phyloP scores from a whole-genome alignment of 1,140 invertebrate species.

The Dermatophagoides farinae region DNA sequence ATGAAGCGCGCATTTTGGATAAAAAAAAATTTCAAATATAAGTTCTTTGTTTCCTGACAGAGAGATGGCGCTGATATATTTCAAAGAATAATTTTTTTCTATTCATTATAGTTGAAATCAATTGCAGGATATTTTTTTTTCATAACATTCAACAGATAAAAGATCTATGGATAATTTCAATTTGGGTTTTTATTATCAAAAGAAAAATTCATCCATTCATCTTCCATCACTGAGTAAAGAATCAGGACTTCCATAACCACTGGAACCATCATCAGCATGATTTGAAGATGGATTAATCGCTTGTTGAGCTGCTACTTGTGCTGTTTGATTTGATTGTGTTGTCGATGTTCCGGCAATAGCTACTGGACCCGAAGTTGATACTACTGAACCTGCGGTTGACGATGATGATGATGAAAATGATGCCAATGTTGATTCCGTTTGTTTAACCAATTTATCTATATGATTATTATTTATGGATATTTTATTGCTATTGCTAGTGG shows the following conservation, averaged over 20 bases:
- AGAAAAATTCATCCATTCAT: background rate
- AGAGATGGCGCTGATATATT: too few relatives aligned
- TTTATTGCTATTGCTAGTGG: background rate
- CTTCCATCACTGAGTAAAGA: constrained; percentile 17
- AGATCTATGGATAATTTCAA: background rate
- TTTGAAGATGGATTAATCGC: background rate
- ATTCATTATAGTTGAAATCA: too few relatives aligned
- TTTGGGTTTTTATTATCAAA: background rate
- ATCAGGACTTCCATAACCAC: constrained; percentile 27
- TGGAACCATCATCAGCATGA: constrained; percentile 27
- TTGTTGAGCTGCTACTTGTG: too few relatives aligned
- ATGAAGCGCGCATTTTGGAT: too few relatives aligned
- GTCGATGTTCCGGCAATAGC: too few relatives aligned
- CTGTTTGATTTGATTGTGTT: too few relatives aligned
- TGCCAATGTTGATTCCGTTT: constrained; percentile 36
- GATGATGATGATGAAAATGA: background rate
- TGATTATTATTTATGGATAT: background rate
- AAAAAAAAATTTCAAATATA: too few relatives aligned
- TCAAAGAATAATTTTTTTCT: too few relatives aligned
- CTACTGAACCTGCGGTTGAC: background rate
- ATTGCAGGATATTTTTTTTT: background rate
- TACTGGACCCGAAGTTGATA: background rate
- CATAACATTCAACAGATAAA: background rate
- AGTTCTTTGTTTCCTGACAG: too few relatives aligned
- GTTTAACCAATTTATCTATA: constrained; percentile 62